Evolutionary conservation across 2,797 vertebrate genomes (phyloP).

Genomic region (Arctocebus calabarensis): DNA sequence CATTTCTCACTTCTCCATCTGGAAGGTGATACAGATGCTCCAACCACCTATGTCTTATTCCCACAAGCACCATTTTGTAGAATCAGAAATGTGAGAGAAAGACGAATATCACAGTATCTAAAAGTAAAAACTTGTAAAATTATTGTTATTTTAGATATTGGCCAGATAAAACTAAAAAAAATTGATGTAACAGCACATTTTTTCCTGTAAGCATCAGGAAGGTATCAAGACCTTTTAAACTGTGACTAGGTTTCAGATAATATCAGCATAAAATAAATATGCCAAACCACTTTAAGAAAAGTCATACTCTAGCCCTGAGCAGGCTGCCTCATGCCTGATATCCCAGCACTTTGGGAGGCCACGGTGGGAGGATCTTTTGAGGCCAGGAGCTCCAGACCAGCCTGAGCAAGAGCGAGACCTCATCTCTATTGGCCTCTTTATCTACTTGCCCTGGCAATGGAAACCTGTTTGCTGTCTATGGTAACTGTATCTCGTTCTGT

Average conservation of each 20-base stretch:
- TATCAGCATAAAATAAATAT: slow-evolving; percentile 51
- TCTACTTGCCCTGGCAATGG: too few relatives aligned
- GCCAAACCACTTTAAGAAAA: slow-evolving; percentile 43
- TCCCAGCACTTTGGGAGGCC: background rate
- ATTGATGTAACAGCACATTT: slow-evolving; percentile 12
- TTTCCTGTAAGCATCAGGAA: slow-evolving; percentile 40
- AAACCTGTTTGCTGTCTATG: too few relatives aligned
- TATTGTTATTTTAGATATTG: slow-evolving; percentile 35
- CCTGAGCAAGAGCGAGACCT: background rate
- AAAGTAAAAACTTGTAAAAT: slow-evolving; percentile 25
- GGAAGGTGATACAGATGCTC: background rate
- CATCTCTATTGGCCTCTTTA: background rate
- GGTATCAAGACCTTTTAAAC: slow-evolving; percentile 42
- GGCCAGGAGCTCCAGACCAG: background rate
- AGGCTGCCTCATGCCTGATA: background rate
- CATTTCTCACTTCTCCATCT: background rate
- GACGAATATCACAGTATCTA: slow-evolving; percentile 9
- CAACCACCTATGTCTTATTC: background rate
- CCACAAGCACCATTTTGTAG: background rate
- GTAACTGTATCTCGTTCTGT: too few relatives aligned
- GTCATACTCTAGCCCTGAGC: background rate
- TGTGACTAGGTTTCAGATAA: slow-evolving; percentile 1
- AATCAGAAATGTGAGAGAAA: slow-evolving; percentile 13
- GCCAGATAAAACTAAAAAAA: slow-evolving; percentile 48
- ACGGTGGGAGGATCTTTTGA: background rate